A percentile compares a stretch with the other conserved stretches of the same genome.
phyloP scores from a whole-genome alignment of 2,797 vertebrate genomes.

The Gouania willdenowi region DNA sequence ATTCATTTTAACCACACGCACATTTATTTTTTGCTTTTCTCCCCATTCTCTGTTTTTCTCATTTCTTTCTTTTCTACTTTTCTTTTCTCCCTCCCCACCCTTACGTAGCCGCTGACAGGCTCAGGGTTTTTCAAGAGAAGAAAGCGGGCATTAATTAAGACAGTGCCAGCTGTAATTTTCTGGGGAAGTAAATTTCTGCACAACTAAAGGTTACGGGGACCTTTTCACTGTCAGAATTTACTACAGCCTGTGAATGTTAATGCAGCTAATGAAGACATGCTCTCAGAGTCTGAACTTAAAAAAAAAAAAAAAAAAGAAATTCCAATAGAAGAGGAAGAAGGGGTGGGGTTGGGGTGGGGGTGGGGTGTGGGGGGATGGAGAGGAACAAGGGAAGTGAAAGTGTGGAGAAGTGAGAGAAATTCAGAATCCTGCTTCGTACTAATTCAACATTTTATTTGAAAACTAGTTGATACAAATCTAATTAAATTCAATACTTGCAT shows the following conservation, averaged over 20 bases:
- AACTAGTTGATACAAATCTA: no score
- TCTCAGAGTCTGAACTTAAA: constrained; percentile 99
- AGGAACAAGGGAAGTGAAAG: constrained; percentile 15
- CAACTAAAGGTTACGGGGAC: constrained; percentile 99
- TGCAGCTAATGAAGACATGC: constrained; percentile 99
- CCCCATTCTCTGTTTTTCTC: constrained; percentile 66
- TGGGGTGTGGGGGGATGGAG: constrained; percentile 80
- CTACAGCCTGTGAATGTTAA: constrained; percentile 99
- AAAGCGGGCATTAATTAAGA: constrained; percentile 99
- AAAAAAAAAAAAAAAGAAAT: constrained; percentile 62
- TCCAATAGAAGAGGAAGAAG: constrained; percentile 82
- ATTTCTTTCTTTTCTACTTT: constrained; percentile 22
- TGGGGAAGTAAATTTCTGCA: constrained; percentile 99
- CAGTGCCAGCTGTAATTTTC: constrained; percentile 99
- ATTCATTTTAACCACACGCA: constrained; percentile 20
- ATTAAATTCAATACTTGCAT: no score
- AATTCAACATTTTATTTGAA: no score
- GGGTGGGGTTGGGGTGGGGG: constrained; percentile 49
- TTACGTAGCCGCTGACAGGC: constrained; percentile 99
- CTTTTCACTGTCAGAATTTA: constrained; percentile 99
- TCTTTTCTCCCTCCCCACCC: constrained; percentile 71
- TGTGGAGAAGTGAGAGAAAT: no score
- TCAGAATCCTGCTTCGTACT: constrained; percentile 5
- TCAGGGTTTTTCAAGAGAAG: constrained; percentile 97
- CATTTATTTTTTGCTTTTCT: constrained; percentile 56